These are phyloP conservation scores for Semicossyphus pulcher DNA, from an alignment of 2,113 vertebrate genomes.

Conservation along the genomic window DNA sequence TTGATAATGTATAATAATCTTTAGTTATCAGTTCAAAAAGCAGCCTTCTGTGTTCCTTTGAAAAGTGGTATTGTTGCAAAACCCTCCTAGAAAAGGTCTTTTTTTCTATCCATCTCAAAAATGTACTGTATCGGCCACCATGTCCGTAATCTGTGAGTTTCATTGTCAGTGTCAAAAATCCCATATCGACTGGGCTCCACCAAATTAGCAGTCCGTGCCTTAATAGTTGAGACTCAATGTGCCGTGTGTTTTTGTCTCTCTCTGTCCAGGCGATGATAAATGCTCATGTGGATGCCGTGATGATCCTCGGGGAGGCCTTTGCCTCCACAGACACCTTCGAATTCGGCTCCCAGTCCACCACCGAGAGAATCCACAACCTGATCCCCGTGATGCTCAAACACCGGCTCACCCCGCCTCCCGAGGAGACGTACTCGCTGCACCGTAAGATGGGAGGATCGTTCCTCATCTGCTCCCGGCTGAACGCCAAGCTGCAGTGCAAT, in stretches of 20 bases:
- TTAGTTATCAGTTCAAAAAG: no score
- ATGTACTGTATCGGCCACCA: no score
- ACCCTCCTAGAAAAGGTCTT: no score
- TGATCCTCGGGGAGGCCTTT: slow-evolving; percentile 98
- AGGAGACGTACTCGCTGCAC: slow-evolving; percentile 98
- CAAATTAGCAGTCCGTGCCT: no score
- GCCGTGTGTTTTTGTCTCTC: neutral
- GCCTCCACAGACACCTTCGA: slow-evolving; percentile 87
- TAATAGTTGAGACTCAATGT: neutral
- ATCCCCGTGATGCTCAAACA: slow-evolving; percentile 97
- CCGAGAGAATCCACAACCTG: slow-evolving; percentile 93
- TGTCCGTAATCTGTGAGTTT: no score
- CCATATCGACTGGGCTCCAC: no score
- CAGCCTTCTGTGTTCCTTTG: no score
- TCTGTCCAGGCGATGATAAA: slow-evolving; percentile 89
- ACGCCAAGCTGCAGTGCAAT: slow-evolving; percentile 90
- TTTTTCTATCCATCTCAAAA: no score
- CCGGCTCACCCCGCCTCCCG: slow-evolving; percentile 92
- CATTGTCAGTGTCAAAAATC: no score
- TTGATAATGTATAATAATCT: no score
- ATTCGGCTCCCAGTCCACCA: slow-evolving; percentile 93
- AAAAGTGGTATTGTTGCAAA: no score
- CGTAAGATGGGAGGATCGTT: slow-evolving; percentile 99
- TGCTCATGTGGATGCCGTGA: slow-evolving; percentile 95
- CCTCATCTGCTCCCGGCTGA: slow-evolving; percentile 96